A percentile compares a stretch with the other conserved stretches of the same genome.
Evolutionary conservation across 2,797 vertebrate species (phyloP).

Genomic region (Bothrops alternatus): DNA sequence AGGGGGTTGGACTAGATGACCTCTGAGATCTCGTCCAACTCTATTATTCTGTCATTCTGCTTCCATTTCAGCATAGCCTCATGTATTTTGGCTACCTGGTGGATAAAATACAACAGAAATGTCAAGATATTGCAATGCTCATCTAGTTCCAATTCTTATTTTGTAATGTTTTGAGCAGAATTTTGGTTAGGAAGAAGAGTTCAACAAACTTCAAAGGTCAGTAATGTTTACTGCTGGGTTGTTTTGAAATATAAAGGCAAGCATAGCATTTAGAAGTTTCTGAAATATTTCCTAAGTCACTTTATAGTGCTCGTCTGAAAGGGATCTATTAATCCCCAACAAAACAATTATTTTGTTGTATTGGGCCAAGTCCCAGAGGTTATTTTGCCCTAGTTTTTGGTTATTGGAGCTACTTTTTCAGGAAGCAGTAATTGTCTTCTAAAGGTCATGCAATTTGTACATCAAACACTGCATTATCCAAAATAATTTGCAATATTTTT

Average conservation of each 20-base stretch:
- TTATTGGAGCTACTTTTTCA: not conserved
- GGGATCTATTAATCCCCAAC: not conserved
- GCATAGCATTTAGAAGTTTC: not conserved
- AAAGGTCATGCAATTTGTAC: not conserved
- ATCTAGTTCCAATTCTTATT: not conserved
- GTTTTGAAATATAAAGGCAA: not conserved
- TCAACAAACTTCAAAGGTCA: not conserved
- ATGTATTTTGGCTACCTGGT: too few species aligned
- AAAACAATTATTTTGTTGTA: not conserved
- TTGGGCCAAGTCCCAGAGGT: not conserved
- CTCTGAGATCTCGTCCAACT: rapidly evolving
- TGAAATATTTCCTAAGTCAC: not conserved
- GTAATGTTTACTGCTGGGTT: not conserved
- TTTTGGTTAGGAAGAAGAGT: not conserved
- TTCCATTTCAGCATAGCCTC: too few species aligned
- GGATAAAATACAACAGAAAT: too few species aligned
- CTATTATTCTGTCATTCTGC: too few species aligned
- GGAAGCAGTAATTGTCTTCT: not conserved
- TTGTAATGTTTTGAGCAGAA: not conserved
- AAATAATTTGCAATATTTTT: not conserved
- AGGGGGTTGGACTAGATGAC: too few species aligned
- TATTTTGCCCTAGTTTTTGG: not conserved
- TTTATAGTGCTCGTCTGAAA: not conserved
- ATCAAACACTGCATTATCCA: not conserved
- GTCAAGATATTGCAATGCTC: not conserved